phyloP scores from a whole-genome alignment of 2,797 vertebrate species.

The Myiotriccus ornatus region DNA sequence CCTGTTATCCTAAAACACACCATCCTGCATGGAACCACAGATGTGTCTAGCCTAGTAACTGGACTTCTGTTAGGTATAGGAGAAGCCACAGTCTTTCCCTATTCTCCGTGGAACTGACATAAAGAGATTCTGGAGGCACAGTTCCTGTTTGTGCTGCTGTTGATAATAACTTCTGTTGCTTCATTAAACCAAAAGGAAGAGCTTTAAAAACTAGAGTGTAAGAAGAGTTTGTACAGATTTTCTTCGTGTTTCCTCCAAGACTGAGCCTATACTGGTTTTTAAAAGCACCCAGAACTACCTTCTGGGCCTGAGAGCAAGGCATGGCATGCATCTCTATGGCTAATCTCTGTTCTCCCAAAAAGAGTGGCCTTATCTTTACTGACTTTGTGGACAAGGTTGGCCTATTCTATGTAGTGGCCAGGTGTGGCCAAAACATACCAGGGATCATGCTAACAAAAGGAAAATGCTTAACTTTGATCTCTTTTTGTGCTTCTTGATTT shows the following conservation, averaged over 20 bases:
- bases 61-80: background rate
- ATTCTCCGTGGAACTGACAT: background rate
- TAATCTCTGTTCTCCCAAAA: background rate
- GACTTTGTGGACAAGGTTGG: background rate
- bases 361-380: background rate
- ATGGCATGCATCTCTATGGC: too few species aligned
- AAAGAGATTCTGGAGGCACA: background rate
- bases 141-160: background rate
- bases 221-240: background rate
- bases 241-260: background rate
- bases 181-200: background rate
- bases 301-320: background rate
- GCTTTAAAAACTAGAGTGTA: background rate
- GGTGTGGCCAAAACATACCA: background rate
- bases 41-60: background rate
- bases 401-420: background rate
- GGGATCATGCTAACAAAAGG: background rate
- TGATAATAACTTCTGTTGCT: background rate
- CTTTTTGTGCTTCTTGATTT: background rate
- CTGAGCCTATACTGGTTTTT: background rate
- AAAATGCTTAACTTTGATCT: background rate
- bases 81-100: background rate
- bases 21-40: background rate
- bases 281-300: accelerated
- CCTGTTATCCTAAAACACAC: background rate